These are phyloP conservation scores for Scaptodrosophila latifasciaeformis DNA, from an alignment of 2,888 invertebrate genomes.

Conservation along the genomic window DNA sequence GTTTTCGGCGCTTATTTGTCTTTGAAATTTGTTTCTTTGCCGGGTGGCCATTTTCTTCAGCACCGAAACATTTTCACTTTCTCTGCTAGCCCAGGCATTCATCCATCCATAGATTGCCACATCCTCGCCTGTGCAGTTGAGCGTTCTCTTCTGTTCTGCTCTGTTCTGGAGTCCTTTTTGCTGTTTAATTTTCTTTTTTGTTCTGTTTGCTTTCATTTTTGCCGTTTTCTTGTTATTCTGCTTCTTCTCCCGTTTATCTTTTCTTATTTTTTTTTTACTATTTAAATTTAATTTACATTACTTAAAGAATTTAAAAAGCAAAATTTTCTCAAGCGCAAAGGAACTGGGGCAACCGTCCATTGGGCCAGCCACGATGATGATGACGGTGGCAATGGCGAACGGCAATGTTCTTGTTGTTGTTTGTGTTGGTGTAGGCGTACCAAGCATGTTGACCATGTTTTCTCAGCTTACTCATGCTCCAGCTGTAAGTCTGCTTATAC, in stretches of 20 bases:
- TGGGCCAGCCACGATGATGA: too few relatives aligned
- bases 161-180: background rate
- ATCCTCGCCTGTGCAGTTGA: too few relatives aligned
- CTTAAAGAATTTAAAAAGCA: slow-evolving; percentile 65
- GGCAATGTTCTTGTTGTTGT: too few relatives aligned
- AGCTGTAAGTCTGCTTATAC: background rate
- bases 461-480: background rate
- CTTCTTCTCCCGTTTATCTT: slow-evolving; percentile 8
- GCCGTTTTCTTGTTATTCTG: background rate
- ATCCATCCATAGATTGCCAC: too few relatives aligned
- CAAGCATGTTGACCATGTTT: background rate
- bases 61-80: background rate
- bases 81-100: too few relatives aligned
- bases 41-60: background rate
- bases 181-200: too few relatives aligned
- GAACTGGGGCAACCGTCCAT: slow-evolving; percentile 28
- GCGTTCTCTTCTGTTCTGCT: slow-evolving; percentile 21
- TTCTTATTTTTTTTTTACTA: slow-evolving; percentile 18
- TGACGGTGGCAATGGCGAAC: too few relatives aligned
- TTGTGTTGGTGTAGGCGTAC: too few relatives aligned
- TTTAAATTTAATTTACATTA: slow-evolving; percentile 70
- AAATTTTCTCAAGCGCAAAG: slow-evolving; percentile 59
- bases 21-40: slow-evolving; percentile 63
- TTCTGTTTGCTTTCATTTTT: too few relatives aligned
- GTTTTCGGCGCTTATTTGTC: slow-evolving; percentile 70